These are phyloP conservation scores for Meriones unguiculatus DNA, from an alignment of 2,113 vertebrate genomes.

Conservation along the genomic window DNA sequence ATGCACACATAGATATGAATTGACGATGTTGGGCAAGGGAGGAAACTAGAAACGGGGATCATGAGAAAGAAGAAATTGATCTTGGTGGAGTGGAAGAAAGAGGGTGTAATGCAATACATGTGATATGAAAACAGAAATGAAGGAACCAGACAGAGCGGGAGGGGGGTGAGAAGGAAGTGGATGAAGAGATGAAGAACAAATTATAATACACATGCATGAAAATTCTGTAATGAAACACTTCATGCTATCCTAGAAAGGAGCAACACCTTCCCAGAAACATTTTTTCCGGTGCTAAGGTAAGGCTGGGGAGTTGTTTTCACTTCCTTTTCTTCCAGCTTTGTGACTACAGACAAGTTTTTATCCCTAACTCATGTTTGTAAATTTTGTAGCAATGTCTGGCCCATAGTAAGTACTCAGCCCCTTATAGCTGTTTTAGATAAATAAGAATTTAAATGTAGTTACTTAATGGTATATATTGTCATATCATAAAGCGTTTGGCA, in stretches of 20 bases:
- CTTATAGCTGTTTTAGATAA: slow-evolving; percentile 22
- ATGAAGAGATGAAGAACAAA: neutral
- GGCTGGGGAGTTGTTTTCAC: neutral
- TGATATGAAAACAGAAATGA: no score
- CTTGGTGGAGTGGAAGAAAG: neutral
- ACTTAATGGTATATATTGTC: neutral
- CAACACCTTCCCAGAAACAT: neutral
- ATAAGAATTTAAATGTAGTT: neutral
- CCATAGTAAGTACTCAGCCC: neutral
- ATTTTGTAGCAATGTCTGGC: slow-evolving; percentile 43
- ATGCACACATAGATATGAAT: neutral
- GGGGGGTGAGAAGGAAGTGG: neutral
- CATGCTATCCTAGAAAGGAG: neutral
- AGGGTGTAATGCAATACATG: neutral
- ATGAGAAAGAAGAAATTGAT: neutral
- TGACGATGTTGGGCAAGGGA: neutral
- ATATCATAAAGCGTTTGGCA: neutral
- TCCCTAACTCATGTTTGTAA: neutral
- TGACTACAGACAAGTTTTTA: neutral
- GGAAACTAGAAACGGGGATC: neutral
- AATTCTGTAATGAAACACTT: neutral
- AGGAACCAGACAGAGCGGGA: neutral
- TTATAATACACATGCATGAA: neutral
- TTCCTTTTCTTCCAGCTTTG: neutral
- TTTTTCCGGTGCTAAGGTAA: neutral